These are phyloP conservation scores for Augochlora pura DNA, from an alignment of 1,140 invertebrate species.

Conservation along the genomic window DNA sequence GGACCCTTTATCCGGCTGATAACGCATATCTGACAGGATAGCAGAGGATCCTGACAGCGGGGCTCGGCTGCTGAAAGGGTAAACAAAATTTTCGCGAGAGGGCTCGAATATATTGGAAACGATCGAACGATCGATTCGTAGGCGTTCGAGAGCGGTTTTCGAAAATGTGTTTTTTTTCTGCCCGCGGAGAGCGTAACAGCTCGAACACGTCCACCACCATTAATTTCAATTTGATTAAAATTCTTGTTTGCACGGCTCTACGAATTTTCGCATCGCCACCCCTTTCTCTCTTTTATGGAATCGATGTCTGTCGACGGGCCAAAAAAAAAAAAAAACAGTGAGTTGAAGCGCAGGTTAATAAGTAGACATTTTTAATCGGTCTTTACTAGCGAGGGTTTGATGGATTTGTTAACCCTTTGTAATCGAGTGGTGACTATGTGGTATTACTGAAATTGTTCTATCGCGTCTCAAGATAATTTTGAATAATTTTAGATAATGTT, in stretches of 20 bases:
- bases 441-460: too few relatives aligned
- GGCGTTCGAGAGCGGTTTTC: neutral
- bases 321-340: neutral
- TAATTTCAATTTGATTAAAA: conserved; percentile 36
- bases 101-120: conserved; percentile 30
- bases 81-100: conserved; percentile 43
- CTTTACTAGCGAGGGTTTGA: too few relatives aligned
- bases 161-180: conserved; percentile 35
- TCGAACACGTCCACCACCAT: conserved; percentile 16
- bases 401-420: too few relatives aligned
- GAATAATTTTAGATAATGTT: too few relatives aligned
- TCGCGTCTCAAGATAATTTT: too few relatives aligned
- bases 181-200: neutral
- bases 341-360: too few relatives aligned
- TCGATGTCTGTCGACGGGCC: neutral
- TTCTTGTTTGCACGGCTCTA: conserved; percentile 16
- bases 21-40: conserved; percentile 34
- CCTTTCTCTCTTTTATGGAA: too few relatives aligned
- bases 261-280: too few relatives aligned
- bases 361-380: neutral
- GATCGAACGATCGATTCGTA: conserved; percentile 28
- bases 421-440: too few relatives aligned
- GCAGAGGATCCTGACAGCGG: conserved; percentile 28
- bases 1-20: conserved; percentile 34
- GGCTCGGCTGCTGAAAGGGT: conserved; percentile 32